Evolutionary conservation across 2,797 vertebrate genomes (phyloP).

Genomic region (Gymnocypris eckloni): DNA sequence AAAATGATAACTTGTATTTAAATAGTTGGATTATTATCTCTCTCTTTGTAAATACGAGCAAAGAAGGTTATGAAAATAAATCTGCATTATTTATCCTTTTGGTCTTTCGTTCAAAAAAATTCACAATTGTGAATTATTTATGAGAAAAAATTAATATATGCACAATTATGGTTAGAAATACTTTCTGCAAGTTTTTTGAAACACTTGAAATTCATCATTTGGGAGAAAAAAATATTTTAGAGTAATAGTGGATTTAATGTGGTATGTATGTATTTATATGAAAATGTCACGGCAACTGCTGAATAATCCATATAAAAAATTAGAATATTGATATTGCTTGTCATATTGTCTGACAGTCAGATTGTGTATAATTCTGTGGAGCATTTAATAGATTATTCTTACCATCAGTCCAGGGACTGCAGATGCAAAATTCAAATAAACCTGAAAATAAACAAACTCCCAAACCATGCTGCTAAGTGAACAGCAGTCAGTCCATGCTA

Average conservation of each 20-base stretch:
- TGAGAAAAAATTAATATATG: neutral
- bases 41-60: neutral
- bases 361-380: no score
- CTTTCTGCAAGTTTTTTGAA: no score
- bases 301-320: neutral
- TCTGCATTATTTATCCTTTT: neutral
- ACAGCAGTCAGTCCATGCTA: constrained; percentile 86
- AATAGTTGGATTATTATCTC: neutral
- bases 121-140: no score
- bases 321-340: no score
- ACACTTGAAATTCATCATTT: neutral
- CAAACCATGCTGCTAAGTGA: constrained; percentile 92
- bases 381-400: no score
- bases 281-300: neutral
- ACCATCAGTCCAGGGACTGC: no score
- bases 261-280: neutral
- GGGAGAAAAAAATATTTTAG: no score
- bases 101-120: neutral
- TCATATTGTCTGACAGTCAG: no score
- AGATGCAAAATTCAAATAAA: no score
- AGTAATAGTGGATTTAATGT: no score
- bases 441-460: constrained; percentile 68
- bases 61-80: neutral
- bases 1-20: neutral
- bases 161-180: no score